Evolutionary conservation across 2,797 vertebrate genomes (phyloP).

Genomic region (Lacerta agilis): DNA sequence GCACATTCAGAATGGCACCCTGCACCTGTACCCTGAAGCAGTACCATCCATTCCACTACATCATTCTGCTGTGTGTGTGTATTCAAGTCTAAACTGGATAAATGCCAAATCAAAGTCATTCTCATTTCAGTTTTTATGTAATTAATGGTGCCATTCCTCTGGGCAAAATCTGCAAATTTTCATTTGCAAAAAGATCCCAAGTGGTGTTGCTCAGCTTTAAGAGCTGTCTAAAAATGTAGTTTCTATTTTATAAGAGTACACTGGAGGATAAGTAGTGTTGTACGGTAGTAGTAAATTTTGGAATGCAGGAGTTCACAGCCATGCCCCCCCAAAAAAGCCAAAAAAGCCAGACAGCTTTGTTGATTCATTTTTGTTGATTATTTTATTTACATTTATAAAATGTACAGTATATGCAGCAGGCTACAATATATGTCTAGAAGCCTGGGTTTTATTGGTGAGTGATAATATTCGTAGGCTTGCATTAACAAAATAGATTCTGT

Average conservation of each 20-base stretch:
- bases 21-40: neutral
- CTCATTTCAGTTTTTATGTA: slow-evolving; percentile 22
- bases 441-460: neutral
- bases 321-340: no score
- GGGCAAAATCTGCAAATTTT: neutral
- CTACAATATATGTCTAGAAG: neutral
- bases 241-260: slow-evolving; percentile 1
- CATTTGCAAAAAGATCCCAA: neutral
- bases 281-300: no score
- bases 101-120: neutral
- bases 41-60: neutral
- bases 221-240: neutral
- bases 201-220: neutral
- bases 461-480: neutral
- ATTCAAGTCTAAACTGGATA: no score
- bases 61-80: neutral
- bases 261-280: neutral
- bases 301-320: no score
- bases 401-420: neutral
- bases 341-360: no score
- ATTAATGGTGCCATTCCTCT: slow-evolving; percentile 16
- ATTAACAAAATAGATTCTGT: neutral
- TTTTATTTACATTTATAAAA: no score
- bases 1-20: neutral
- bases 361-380: no score